These are phyloP conservation scores for Shinisaurus crocodilurus DNA, from an alignment of 2,113 vertebrate species.

Conservation along the genomic window DNA sequence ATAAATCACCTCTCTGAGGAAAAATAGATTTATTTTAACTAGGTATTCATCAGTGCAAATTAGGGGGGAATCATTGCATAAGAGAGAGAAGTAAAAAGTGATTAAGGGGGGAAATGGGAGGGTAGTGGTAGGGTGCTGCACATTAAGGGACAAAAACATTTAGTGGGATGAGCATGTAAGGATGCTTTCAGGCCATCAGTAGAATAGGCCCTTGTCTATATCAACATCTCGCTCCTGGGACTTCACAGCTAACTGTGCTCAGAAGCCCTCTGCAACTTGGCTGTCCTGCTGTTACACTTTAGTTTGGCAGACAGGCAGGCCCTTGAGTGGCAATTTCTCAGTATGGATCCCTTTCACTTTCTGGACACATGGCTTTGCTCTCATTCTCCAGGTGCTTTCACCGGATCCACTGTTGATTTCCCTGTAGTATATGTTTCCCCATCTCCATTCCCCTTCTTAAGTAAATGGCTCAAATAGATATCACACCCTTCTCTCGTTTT, in stretches of 20 bases:
- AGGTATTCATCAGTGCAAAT: constrained; percentile 58
- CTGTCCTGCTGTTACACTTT: background rate
- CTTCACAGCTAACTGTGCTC: too few species aligned
- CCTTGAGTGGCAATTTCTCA: background rate
- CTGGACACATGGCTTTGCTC: background rate
- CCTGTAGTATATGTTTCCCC: background rate
- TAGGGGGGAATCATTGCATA: constrained; percentile 28
- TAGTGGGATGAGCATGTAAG: background rate
- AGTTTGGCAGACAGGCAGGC: background rate
- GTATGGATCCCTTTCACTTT: background rate
- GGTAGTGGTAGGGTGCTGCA: background rate
- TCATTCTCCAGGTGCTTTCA: background rate
- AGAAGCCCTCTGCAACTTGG: background rate
- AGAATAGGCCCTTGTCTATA: background rate
- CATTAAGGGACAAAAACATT: constrained; percentile 5
- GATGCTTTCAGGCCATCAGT: background rate
- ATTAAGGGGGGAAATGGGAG: constrained; percentile 13
- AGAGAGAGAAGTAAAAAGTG: constrained; percentile 45
- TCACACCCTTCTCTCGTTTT: background rate
- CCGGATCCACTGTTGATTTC: background rate
- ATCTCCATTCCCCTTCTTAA: background rate
- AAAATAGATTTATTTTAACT: constrained; percentile 65
- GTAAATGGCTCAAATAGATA: background rate
- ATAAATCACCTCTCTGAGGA: constrained; percentile 41
- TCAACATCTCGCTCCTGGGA: background rate